Base-by-base conservation (phyloP, 1,140 invertebrate genomes). In the Elysia chlorotica region DNA sequence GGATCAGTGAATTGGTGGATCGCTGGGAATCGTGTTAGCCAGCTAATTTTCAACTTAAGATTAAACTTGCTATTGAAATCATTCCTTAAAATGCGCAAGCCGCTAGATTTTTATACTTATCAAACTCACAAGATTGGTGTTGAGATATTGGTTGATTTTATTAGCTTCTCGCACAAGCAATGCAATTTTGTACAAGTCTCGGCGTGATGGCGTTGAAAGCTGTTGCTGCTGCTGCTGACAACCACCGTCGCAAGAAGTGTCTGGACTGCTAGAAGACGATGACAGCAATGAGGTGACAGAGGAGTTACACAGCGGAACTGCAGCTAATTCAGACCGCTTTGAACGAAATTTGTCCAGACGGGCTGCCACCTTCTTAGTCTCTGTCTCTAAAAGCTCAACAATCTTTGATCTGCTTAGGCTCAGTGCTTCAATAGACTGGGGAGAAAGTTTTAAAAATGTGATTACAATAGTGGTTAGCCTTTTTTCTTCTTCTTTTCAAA, bases 131-230 rank as follows among this genome's bases (percentile, higher is more conserved):
- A 80, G 79, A 61, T 82, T 68, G 70, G 82, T 85, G 57, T 84
- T 83, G 6, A 86, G 73, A 31, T 80, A 75, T 68, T 86, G 83
- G 65, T 80, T 83, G 59, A 87, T 86, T 71, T 84, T 87, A 76
- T 87, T 87, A 10, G 85, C 86, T 62, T 87, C 86, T 57, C 83
- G 67, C 10, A 87, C 56, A 37, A 82, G 74, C 33, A 86, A 70
- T 1, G 78, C 80, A 17, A 81, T 76, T 54, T 81, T 83, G 70
- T 85, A 86, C 41, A 84, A 73, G 63, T 86, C 84, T 28, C 48
- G 76, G 4, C 57, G 75, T 61, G 73, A 74, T 75, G 1, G 74
- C 68, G 57, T n/a, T n/a, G n/a, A n/a, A n/a, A n/a, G n/a, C n/a
- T n/a, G n/a, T n/a, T n/a, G n/a, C n/a, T n/a, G n/a, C n/a, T 65